Base-by-base conservation (phyloP, 2,888 invertebrate species). In the Campaea margaritaria region DNA sequence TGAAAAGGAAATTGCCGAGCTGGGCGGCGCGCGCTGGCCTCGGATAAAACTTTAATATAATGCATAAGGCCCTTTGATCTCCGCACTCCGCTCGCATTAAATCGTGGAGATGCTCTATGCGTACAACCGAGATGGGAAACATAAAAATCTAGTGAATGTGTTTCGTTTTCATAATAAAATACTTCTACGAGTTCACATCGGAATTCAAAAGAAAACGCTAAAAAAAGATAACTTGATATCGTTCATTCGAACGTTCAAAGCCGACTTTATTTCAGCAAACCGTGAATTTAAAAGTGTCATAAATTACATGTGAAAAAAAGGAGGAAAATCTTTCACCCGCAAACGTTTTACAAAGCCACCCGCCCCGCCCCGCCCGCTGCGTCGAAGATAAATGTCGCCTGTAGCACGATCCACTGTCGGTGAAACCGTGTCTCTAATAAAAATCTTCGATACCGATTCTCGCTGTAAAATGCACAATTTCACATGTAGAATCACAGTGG, bases 21-120 rank as follows among this genome's bases (percentile, higher is more conserved):
- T 81, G 80, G 81, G 81, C 81, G 83, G 85, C 76, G 78, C 76
- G 78, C 82, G 78, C 78, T 83, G 80, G 83, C 85, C 79, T 82
- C 84, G 86, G 83, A 88, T 91, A 85, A 89, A 91, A 91, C 91
- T 91, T 90, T 91, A 91, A 91, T 91, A 91, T 87, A 90, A 90
- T 90, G 89, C 89, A 91, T 90, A 88, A 86, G 83, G 83, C 84
- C 82, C 91, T 92, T 92, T 92, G 91, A 92, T 92, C 90, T 91
- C 82, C 79, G 81, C 84, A 84, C 86, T 88, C 79, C 77, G 82
- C 85, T 83, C 82, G 83, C 86, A 86, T 86, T 82, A 84, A 87
- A 87, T 85, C 81, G 82, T 83, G 74, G 83, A 85, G 83, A 85
- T 83, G 77, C 78, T 82, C 78, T 77, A 74, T 75, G 51, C 51